Evolutionary conservation across 2,888 invertebrate species (phyloP).

Genomic region (Byasa hedistus): DNA sequence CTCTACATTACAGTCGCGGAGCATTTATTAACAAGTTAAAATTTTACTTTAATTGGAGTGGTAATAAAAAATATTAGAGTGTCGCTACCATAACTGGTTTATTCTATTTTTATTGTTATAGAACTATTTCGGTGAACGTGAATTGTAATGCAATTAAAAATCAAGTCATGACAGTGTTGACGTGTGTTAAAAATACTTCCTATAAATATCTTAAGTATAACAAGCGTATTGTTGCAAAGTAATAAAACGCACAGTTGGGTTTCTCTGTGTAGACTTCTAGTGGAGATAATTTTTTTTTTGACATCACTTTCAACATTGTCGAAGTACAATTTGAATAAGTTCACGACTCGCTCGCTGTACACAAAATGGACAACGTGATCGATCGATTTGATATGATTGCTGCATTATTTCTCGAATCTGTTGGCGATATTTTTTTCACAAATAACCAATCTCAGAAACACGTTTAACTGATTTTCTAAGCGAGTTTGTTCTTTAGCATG

Average conservation of each 20-base stretch:
- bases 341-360: constrained; percentile 20
- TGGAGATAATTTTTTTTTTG: constrained; percentile 22
- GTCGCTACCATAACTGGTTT: too few relatives aligned
- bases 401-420: constrained; percentile 8
- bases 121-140: too few relatives aligned
- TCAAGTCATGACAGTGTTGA: too few relatives aligned
- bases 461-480: constrained; percentile 19
- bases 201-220: too few relatives aligned
- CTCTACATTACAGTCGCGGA: too few relatives aligned
- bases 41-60: too few relatives aligned
- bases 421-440: constrained; percentile 4
- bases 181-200: too few relatives aligned
- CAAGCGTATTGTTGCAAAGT: not conserved
- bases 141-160: too few relatives aligned
- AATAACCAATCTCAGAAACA: constrained; percentile 12
- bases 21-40: too few relatives aligned
- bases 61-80: too few relatives aligned
- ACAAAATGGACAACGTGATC: constrained; percentile 17
- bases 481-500: too few relatives aligned
- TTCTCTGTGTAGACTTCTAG: constrained; percentile 6
- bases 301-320: constrained; percentile 21
- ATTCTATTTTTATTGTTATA: too few relatives aligned
- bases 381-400: constrained; percentile 4
- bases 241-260: constrained; percentile 23
- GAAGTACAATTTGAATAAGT: constrained; percentile 26